Evolutionary conservation across 2,113 vertebrate genomes (phyloP), one percentile per base, ranked within the genome.

Genomic region (Sinocyclocheilus grahami): DNA sequence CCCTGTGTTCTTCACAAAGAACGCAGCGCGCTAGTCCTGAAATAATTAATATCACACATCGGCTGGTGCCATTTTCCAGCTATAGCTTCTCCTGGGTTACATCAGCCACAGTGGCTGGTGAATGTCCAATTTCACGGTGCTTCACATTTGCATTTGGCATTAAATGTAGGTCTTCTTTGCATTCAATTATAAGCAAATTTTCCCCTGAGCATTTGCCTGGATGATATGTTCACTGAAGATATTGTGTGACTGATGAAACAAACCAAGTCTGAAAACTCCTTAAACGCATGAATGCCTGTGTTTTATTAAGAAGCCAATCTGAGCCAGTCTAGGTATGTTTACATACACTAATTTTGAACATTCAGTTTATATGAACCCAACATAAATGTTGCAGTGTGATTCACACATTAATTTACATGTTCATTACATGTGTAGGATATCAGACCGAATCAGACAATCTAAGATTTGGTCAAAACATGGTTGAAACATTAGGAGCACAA

Each of bases 21-120:
- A 62, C 65, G 6, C 14, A 65, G 20, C 0, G 2, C n/a, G 22
- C 8, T 42, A 1, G n/a, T n/a, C 3, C 39, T 71, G 16, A 48
- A 83, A 78, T 63, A 83, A 30, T 13, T 60, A 24, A 78, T 13
- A 55, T 86, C 51, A 69, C 42, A 37, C 24, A 83, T 27, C 9
- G 20, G 20, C 51, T 22, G 0, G 42, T 65, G 80, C 30, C 42
- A 42, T 18, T n/a, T 33, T 39, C 27, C 8, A 37, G 27, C 10
- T 37, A 42, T 8, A 37, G 53, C 4, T 20, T 22, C 16, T n/a
- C 58, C 58, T 9, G 58, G 58, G 58, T 62, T 22, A n/a, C 20
- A 62, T 62, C 20, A 42, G 6, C 39, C 27, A 69, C 14, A 18
- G 27, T 69, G 67, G 14, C 16, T 37, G 27, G 16, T 18, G 3